Evolutionary conservation across 2,888 invertebrate species (phyloP), one percentile per base, ranked within the genome.

Genomic region (Adelognathus sp.): DNA sequence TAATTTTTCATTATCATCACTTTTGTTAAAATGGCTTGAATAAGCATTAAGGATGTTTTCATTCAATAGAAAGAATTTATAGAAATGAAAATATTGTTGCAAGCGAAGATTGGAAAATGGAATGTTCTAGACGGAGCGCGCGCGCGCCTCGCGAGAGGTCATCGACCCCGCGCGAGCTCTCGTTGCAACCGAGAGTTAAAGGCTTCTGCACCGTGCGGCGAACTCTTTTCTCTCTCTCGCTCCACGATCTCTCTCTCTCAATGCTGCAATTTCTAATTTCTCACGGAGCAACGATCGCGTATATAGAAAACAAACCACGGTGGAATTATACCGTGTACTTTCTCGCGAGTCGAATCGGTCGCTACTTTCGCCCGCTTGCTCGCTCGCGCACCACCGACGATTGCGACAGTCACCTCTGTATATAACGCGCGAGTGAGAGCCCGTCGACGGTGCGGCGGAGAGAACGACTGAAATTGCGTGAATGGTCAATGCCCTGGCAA

Each of bases 281-380:
- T 79, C 63, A 76, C 72, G 73, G 44, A 41, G 18, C 3, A 31
- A 79, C 67, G 80, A 81, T 77, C 76, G 80, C 72, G 61, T n/a
- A n/a, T n/a, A n/a, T 21, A 31, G 14, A 18, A 21, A 21, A 24
- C 24, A n/a, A n/a, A n/a, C n/a, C n/a, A n/a, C n/a, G 9, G 50
- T 52, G 70, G 72, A 76, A 77, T 77, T 71, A 77, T 74, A 86
- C 84, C n/a, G n/a, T n/a, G n/a, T n/a, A n/a, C n/a, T n/a, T n/a
- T n/a, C n/a, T n/a, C n/a, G n/a, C n/a, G n/a, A n/a, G n/a, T n/a
- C n/a, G n/a, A n/a, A n/a, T n/a, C n/a, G 83, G 82, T 80, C 73
- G 82, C 80, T 87, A 90, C 90, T 91, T 91, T 91, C 90, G 87
- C 89, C 86, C 86, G 85, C 81, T 81, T 90, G 89, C 90, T 87